Base-by-base conservation (phyloP, 2,113 vertebrate genomes). In the Tympanuchus pallidicinctus region DNA sequence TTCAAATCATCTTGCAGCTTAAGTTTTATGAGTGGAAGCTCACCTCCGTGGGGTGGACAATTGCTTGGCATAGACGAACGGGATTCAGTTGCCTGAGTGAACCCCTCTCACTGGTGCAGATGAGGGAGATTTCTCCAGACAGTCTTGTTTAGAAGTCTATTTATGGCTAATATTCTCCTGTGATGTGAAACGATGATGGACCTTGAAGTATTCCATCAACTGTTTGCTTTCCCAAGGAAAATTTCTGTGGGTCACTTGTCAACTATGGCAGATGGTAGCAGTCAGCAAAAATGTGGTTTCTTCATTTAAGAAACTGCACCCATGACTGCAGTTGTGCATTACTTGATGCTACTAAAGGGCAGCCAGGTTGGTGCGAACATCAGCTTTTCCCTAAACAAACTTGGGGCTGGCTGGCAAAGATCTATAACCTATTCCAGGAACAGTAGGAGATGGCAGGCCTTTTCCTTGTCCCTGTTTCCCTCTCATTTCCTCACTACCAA, bases 251-350 rank as follows among this genome's bases (percentile, higher is more conserved):
- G 52, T 94, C 47, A 89, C 25, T 61, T 86, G 45, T 85, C 73
- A 94, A 59, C 82, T 56, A 52, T 0, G 2, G 42, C 27, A 64
- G 34, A 67, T 78, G 22, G 56, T 25, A 56, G 30, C 50, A 2
- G 1, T 86, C 82, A 91, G 75, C 69, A 95, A 69, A 95, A 88
- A 40, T 63, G 28, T 45, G 10, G 1, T 63, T 90, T 71, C 56
- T 83, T 85, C 69, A 45, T 86, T 90, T 88, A 73, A 95, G 64
- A 56, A 73, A 4, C 48, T 92, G 14, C 4, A 1, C 81, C 48
- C n/a, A 90, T 4, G 1, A 43, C n/a, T 89, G 19, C 16, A 63
- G 48, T 71, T 61, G 30, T 0, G 0, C 2, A 2, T 59, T n/a
- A 69, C 14, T 77, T 82, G 69, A 1, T 78, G 52, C 47, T 69